These are phyloP conservation scores for Poliocrania exsul DNA, from an alignment of 2,797 vertebrate genomes.

Conservation along the genomic window DNA sequence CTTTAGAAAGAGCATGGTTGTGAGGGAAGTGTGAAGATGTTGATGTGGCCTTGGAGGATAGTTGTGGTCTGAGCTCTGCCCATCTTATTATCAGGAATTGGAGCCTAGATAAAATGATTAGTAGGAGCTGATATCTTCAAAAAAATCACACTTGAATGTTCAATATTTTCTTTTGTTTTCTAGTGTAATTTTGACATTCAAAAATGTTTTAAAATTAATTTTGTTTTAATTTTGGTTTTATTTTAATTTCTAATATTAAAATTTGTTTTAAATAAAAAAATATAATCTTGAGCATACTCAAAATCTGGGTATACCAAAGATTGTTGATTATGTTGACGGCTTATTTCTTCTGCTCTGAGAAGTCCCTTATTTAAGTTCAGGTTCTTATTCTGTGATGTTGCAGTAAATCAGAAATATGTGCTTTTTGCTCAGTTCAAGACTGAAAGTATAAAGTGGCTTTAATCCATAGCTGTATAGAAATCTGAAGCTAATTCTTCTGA, in stretches of 20 bases:
- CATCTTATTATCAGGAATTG: not conserved
- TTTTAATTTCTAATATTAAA: not conserved
- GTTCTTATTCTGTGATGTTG: not conserved
- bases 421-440: not conserved
- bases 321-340: not conserved
- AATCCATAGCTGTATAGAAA: not conserved
- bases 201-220: not conserved
- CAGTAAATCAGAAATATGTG: not conserved
- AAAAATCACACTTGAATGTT: not conserved
- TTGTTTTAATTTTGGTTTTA: not conserved
- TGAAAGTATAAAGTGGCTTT: not conserved
- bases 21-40: not conserved
- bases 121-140: not conserved
- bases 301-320: not conserved
- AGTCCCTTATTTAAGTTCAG: not conserved
- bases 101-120: not conserved
- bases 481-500: not conserved
- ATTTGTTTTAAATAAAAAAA: not conserved
- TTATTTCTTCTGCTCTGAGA: not conserved
- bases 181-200: not conserved
- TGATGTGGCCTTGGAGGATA: not conserved
- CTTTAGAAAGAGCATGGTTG: not conserved
- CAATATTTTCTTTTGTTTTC: not conserved
- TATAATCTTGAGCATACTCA: not conserved
- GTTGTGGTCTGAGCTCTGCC: not conserved